Evolutionary conservation across 2,113 vertebrate genomes (phyloP), one percentile per base, ranked within the genome.

Genomic region (Asarcornis scutulata): DNA sequence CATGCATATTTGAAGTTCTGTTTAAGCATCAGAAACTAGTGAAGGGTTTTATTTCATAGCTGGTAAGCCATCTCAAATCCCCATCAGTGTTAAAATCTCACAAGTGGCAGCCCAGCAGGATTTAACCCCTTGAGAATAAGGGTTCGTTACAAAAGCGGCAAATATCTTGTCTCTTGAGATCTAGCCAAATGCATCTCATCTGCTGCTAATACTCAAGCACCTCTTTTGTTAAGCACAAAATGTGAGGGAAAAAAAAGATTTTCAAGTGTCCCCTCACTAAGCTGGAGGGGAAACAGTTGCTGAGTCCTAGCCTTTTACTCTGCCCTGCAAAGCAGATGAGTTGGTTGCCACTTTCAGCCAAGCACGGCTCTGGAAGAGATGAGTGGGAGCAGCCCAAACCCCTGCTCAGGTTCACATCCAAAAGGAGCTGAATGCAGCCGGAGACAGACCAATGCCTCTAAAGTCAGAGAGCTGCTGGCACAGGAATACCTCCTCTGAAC

Each of bases 1-100:
- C 96, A 96, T 95, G 95, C 93, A 95, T 83, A 89, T 79, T 69
- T 91, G 58, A 89, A 94, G 69, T 46, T 79, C 91, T 78, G 75
- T 93, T 88, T 85, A 96, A 96, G 87, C 88, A 77, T 93, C 86
- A 86, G 89, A 94, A 90, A 73, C 55, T 91, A 89, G 0, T 66
- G 72, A 83, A 91, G 90, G 69, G 79, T 94, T 96, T 95, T 84
- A 84, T 73, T 91, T 85, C 67, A 67, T 50, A 89, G 88, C 81
- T 88, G 80, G 77, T 79, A 92, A 95, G 67, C 92, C 86, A 91
- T 68, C 84, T 89, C 31, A 93, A 94, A 94, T 94, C 88, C 89
- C 79, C 79, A 85, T 74, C 72, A 86, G 56, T 52, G 85, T 55
- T 96, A 91, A 96, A 90, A 91, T 67, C 86, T 84, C 79, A 58